Conservation (phyloP, 2,113 vertebrate genomes). For the Myanophis thanlyinensis region DNA sequence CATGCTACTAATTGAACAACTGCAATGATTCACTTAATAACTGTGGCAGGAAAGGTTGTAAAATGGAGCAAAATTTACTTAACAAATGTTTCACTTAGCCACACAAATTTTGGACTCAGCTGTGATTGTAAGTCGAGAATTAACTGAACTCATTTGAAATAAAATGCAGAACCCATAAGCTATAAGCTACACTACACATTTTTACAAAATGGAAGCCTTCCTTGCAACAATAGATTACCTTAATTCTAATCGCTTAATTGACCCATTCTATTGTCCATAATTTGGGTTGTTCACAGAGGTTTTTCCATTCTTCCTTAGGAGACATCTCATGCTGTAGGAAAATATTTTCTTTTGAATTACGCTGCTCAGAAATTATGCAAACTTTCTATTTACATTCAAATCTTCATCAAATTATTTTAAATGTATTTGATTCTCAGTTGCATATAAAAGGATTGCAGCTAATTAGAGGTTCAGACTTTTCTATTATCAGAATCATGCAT, state of each 20-base stretch:
- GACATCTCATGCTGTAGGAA: not conserved
- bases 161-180: not conserved
- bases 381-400: not conserved
- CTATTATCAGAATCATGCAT: not conserved
- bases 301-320: not conserved
- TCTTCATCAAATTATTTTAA: not conserved
- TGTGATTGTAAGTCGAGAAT: too few relatives aligned
- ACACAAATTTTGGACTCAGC: too few relatives aligned
- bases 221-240: not conserved
- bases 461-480: not conserved
- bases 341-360: not conserved
- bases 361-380: not conserved
- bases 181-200: too few relatives aligned
- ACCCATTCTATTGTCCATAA: not conserved
- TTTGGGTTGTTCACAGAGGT: not conserved
- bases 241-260: not conserved
- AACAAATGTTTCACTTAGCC: too few relatives aligned
- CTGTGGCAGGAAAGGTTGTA: too few relatives aligned
- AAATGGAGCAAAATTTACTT: too few relatives aligned
- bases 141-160: not conserved
- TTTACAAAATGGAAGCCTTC: not conserved
- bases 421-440: not conserved
- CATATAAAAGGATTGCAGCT: not conserved
- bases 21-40: too few relatives aligned
- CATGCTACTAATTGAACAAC: too few relatives aligned